Percentiles rank a stretch among this genome's conserved stretches.
phyloP scores from a whole-genome alignment of 2,888 invertebrate species.

The Sphaerophoria rueppellii region DNA sequence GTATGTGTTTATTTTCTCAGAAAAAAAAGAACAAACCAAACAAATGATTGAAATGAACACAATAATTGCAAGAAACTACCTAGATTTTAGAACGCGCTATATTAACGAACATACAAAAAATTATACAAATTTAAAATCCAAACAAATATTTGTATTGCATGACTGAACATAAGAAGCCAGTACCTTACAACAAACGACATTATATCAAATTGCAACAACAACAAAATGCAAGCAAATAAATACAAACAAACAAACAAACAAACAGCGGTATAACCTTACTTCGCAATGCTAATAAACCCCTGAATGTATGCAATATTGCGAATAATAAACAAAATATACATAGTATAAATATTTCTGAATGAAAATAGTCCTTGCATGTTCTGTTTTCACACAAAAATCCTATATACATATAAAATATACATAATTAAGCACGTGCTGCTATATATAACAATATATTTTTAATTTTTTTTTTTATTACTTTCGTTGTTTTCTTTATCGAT shows the following conservation, averaged over 20 bases:
- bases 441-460: constrained; percentile 52
- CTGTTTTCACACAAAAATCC: constrained; percentile 71
- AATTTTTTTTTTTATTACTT: constrained; percentile 21
- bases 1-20: constrained; percentile 57
- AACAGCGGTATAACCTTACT: constrained; percentile 24
- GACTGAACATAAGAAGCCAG: constrained; percentile 57
- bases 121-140: constrained; percentile 14
- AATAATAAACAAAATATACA: constrained; percentile 24
- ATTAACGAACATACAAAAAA: constrained; percentile 44
- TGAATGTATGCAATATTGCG: constrained; percentile 67
- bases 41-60: constrained; percentile 44
- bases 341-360: constrained; percentile 59
- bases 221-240: constrained; percentile 48
- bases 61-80: constrained; percentile 59
- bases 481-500: constrained; percentile 43
- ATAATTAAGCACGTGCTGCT: constrained; percentile 71
- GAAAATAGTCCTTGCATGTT: constrained; percentile 73
- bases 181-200: constrained; percentile 43
- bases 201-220: constrained; percentile 30
- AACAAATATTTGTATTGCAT: constrained; percentile 65
- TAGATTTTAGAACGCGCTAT: constrained; percentile 68
- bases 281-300: constrained; percentile 51
- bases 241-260: constrained; percentile 5
- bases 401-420: constrained; percentile 58
- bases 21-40: constrained; percentile 32